Conservation (phyloP, 2,888 invertebrate genomes). For the Smittia aterrima region DNA sequence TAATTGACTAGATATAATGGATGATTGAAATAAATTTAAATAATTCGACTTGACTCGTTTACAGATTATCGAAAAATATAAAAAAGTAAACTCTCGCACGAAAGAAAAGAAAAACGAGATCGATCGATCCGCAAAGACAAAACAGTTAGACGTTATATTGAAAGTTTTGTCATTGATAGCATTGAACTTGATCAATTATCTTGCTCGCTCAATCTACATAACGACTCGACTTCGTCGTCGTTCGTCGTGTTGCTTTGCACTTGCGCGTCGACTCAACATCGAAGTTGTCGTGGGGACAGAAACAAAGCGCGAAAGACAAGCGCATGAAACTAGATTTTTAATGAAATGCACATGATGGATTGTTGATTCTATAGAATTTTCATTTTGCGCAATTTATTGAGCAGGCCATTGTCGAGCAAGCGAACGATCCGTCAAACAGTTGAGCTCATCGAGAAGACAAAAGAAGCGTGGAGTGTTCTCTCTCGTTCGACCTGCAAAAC, state of each 20-base stretch:
- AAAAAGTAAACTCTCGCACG: no score
- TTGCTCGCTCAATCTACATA: not conserved
- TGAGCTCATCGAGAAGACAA: conserved; percentile 26
- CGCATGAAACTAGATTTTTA: conserved; percentile 34
- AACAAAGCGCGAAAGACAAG: not conserved
- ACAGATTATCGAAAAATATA: not conserved
- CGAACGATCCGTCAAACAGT: not conserved
- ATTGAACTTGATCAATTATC: conserved; percentile 15
- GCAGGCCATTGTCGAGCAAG: not conserved
- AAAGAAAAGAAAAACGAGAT: not conserved
- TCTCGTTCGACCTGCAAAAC: not conserved
- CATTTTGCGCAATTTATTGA: not conserved
- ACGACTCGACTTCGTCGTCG: no score
- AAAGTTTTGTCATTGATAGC: conserved; percentile 20
- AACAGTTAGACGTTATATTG: conserved; percentile 10
- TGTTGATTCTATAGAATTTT: conserved; percentile 2
- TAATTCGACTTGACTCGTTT: conserved; percentile 18
- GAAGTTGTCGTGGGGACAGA: not conserved
- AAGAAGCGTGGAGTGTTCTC: conserved; percentile 5
- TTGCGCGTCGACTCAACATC: not conserved
- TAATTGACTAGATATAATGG: conserved; percentile 23
- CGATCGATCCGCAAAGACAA: not conserved
- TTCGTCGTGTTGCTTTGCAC: conserved; percentile 18
- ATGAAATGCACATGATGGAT: conserved; percentile 33
- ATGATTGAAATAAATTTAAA: conserved; percentile 26